A percentile compares a stretch with the other conserved stretches of the same genome.
Conservation (phyloP, 23 tunicate genomes). For the Corella eumyota region DNA sequence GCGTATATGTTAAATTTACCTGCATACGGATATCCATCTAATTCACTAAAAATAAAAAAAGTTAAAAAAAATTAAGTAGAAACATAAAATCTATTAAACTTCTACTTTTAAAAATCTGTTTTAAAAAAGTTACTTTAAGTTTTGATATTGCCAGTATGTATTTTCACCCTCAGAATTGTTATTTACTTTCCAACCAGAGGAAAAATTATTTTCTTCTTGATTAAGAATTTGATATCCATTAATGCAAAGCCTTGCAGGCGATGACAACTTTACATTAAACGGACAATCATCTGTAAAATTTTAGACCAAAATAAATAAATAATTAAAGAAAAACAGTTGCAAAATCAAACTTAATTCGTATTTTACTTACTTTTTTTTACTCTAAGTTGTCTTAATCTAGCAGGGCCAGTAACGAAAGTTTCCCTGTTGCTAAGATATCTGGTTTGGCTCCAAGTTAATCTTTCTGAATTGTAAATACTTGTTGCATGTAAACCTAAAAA, state of each 20-base stretch:
- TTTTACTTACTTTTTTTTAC: slow-evolving; percentile 22
- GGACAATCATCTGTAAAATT: background rate
- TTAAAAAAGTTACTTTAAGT: too few species aligned
- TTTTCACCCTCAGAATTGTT: too few species aligned
- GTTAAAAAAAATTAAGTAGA: background rate
- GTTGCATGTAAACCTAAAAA: slow-evolving; percentile 59
- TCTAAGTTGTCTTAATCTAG: slow-evolving; percentile 66
- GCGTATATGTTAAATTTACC: slow-evolving; percentile 41
- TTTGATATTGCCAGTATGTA: too few species aligned
- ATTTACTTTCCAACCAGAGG: too few species aligned
- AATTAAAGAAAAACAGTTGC: too few species aligned
- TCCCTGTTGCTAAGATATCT: slow-evolving; percentile 70
- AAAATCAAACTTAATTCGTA: too few species aligned
- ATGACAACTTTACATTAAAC: too few species aligned
- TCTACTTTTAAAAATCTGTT: too few species aligned
- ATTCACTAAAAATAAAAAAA: slow-evolving; percentile 23
- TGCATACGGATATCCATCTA: slow-evolving; percentile 58
- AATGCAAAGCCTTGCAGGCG: too few species aligned
- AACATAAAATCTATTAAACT: too few species aligned
- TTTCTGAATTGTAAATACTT: slow-evolving; percentile 56
- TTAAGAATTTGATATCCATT: background rate
- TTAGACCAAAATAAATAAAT: too few species aligned
- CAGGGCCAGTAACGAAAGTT: slow-evolving; percentile 80
- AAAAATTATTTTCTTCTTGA: background rate
- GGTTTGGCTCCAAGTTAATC: slow-evolving; percentile 55